Conservation (phyloP, 2,797 vertebrate species). For the Erethizon dorsatum region DNA sequence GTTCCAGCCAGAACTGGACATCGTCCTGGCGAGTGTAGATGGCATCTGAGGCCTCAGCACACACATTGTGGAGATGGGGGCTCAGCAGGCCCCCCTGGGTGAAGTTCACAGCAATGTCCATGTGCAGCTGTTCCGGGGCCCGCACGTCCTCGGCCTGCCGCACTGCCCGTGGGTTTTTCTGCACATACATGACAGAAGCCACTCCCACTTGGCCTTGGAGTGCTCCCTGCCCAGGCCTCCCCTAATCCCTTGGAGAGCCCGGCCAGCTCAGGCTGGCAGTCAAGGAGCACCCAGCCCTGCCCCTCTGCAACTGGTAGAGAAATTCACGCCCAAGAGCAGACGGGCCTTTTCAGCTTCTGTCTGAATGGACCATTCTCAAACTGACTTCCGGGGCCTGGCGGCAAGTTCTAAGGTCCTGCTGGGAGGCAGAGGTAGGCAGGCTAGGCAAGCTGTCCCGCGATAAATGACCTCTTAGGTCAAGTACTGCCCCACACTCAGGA, state of each 20-base stretch:
- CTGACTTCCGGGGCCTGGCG: background rate
- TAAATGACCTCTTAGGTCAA: background rate
- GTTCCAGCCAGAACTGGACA: constrained; percentile 95
- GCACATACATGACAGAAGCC: constrained; percentile 77
- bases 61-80: constrained; percentile 95
- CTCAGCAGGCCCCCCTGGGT: constrained; percentile 95
- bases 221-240: background rate
- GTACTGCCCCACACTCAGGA: background rate
- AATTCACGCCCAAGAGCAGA: background rate
- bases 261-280: background rate
- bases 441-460: too few relatives aligned
- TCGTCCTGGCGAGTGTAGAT: constrained; percentile 96
- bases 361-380: background rate
- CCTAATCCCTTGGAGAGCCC: background rate
- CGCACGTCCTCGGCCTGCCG: constrained; percentile 95
- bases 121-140: constrained; percentile 93
- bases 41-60: constrained; percentile 95
- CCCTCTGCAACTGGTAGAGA: background rate
- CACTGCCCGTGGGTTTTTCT: constrained; percentile 97
- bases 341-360: background rate
- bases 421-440: background rate
- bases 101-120: constrained; percentile 95
- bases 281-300: background rate
- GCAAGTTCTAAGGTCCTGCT: background rate
- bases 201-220: background rate